Evolutionary conservation across 2,888 invertebrate genomes (phyloP), one percentile per base, ranked within the genome.

Genomic region (Halictus quadricinctus): DNA sequence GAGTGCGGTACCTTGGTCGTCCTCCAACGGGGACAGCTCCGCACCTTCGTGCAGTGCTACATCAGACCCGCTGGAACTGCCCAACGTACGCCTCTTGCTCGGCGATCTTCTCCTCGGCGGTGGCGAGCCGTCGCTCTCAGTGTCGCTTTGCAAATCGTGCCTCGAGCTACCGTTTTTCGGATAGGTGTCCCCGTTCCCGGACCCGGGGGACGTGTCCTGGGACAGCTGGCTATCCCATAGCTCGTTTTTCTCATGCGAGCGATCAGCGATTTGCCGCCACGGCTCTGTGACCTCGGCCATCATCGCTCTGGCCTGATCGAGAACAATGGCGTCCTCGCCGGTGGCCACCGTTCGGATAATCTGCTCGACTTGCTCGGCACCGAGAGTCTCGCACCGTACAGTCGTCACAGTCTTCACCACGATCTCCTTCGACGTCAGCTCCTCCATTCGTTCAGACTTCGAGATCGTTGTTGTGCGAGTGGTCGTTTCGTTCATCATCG

Each of bases 11-110:
- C 96, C 96, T 96, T 96, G 96, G 95, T 96, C 96, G 93, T 96
- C 96, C 91, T 96, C 96, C 93, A 95, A 93, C 86, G 94, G 94
- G 93, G 96, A 96, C 86, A 96, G 95, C 91, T 96, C 96, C 72
- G 96, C 96, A 81, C 96, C 96, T 94, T 96, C 96, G 93, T 96
- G 96, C 85, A 96, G 95, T 84, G 96, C 96, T 83, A 96, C 95
- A 92, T 96, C 96, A 58, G 96, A 96, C 79, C 96, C 96, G 92
- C 96, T 96, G 85, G 96, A 96, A 91, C 96, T 96, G 89, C 96
- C 96, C 81, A 96, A 93, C 60, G 96, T 96, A 92, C 95, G 95
- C 90, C 94, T 92, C 89, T 94, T 94, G 91, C 92, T 93, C 72
- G 92, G 91, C 12, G 94, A 93, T 85, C 93, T 91, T 90, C 94